Evolutionary conservation across 2,888 invertebrate genomes (phyloP), one percentile per base, ranked within the genome.

Genomic region (Harpalus rubripes): DNA sequence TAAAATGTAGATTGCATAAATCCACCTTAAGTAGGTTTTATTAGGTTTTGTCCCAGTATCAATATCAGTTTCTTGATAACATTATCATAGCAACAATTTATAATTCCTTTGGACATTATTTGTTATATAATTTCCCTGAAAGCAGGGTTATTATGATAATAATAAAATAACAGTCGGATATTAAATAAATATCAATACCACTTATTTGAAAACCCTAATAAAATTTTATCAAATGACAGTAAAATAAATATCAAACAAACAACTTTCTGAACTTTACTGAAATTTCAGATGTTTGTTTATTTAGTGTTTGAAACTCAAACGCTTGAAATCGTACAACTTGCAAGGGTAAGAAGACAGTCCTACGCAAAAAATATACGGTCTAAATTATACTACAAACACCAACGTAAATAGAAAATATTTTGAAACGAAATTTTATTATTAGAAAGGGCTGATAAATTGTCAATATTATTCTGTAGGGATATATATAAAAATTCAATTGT

Each of bases 251-350:
- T 52, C 44, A 52, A 52, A 52, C 12, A 10, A 52, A 52, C 44
- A 52, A 52, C 10, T 52, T 32, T 52, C 44, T 12, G 44, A 52
- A 52, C 44, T 52, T 12, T 12, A 52, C 8, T 52, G 44, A 52
- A 10, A 52, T 52, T 52, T 52, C 44, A 52, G 12, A 52, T 12
- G 44, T 12, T 52, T 52, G 44, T 52, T 52, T 12, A 12, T 12
- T 52, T 52, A 52, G 44, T 52, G 44, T 52, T 52, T 8, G 44
- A 52, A 52, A 52, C 44, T 52, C 44, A 52, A 52, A 52, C 44
- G 44, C 10, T 52, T 52, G 44, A 52, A 52, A 52, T 10, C 44
- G 44, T 52, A 52, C 12, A 52, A 52, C 44, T 10, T 52, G 44
- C 2, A 8, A 32, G 44, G 44, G n/a, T n/a, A n/a, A 7, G 0